phyloP scores from a whole-genome alignment of 1,140 invertebrate genomes.

The Patella vulgata region DNA sequence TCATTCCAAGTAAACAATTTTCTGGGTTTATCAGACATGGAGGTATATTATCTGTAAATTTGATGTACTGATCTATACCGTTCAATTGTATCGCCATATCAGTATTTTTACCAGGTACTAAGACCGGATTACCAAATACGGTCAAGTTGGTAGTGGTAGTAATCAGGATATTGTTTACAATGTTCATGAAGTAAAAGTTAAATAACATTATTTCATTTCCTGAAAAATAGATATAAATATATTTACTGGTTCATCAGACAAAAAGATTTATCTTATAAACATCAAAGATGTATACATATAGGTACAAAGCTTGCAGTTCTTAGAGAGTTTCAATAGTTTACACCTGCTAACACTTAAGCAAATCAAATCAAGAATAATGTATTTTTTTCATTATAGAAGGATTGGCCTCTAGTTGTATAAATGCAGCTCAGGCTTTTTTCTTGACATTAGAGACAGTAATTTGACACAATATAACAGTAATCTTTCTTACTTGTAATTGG shows the following conservation, averaged over 20 bases:
- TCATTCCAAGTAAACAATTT: constrained; percentile 37
- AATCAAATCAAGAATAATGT: too few relatives aligned
- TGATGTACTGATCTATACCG: constrained; percentile 30
- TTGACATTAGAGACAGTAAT: too few relatives aligned
- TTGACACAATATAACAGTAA: too few relatives aligned
- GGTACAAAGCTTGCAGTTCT: too few relatives aligned
- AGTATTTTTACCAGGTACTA: constrained; percentile 27
- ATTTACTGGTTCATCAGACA: not conserved
- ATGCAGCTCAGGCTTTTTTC: too few relatives aligned
- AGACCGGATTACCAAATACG: constrained; percentile 15
- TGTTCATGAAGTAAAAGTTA: constrained; percentile 28
- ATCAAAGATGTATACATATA: too few relatives aligned
- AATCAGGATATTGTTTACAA: constrained; percentile 19
- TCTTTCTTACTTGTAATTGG: constrained; percentile 31
- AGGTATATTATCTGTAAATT: constrained; percentile 10
- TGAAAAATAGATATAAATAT: constrained; percentile 19
- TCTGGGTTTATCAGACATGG: constrained; percentile 38
- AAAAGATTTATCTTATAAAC: too few relatives aligned
- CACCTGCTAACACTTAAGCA: too few relatives aligned
- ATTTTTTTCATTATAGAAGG: too few relatives aligned
- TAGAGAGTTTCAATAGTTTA: too few relatives aligned
- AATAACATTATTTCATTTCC: constrained; percentile 17
- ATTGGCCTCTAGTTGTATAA: too few relatives aligned
- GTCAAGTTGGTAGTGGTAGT: constrained; percentile 31
- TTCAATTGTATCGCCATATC: constrained; percentile 30